Evolutionary conservation across 1,140 invertebrate genomes (phyloP).

Genomic region (Drosophila hydei): DNA sequence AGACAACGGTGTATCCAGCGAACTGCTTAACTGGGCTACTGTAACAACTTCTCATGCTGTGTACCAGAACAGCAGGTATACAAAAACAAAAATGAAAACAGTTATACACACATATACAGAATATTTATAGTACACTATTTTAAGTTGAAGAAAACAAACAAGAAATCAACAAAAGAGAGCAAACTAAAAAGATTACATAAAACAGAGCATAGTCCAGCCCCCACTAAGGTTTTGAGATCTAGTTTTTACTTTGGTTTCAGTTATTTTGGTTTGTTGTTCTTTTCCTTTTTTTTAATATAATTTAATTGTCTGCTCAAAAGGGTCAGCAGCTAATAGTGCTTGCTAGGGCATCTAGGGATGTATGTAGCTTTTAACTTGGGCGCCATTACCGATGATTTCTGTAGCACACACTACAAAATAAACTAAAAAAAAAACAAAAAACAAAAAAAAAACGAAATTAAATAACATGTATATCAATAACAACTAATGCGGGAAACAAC

Average conservation of each 20-base stretch:
- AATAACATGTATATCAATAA: constrained; percentile 28
- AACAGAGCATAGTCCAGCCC: constrained; percentile 13
- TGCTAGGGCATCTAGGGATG: constrained; percentile 27
- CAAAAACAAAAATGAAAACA: constrained; percentile 43
- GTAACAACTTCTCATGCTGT: constrained; percentile 61
- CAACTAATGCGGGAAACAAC: not conserved
- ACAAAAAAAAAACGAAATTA: constrained; percentile 31
- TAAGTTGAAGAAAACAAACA: constrained; percentile 64
- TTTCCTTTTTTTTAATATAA: constrained; percentile 4
- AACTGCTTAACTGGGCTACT: constrained; percentile 25
- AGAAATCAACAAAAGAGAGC: constrained; percentile 38
- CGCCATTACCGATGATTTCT: constrained; percentile 37
- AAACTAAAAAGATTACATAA: constrained; percentile 22
- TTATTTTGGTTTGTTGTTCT: constrained; percentile 16
- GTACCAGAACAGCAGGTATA: constrained; percentile 80
- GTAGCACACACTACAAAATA: constrained; percentile 44
- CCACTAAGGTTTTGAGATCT: constrained; percentile 2
- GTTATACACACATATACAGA: constrained; percentile 44
- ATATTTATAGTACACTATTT: constrained; percentile 75
- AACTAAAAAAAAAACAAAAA: too few species aligned
- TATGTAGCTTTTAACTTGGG: constrained; percentile 46
- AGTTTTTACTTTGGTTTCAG: constrained; percentile 19
- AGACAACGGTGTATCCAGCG: constrained; percentile 43
- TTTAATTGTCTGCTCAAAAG: constrained; percentile 21
- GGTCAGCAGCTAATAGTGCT: not conserved